A percentile compares a stretch with the other conserved stretches of the same genome.
Evolutionary conservation across 2,113 vertebrate genomes (phyloP).

Genomic region (Rhinopomastus cyanomelas): DNA sequence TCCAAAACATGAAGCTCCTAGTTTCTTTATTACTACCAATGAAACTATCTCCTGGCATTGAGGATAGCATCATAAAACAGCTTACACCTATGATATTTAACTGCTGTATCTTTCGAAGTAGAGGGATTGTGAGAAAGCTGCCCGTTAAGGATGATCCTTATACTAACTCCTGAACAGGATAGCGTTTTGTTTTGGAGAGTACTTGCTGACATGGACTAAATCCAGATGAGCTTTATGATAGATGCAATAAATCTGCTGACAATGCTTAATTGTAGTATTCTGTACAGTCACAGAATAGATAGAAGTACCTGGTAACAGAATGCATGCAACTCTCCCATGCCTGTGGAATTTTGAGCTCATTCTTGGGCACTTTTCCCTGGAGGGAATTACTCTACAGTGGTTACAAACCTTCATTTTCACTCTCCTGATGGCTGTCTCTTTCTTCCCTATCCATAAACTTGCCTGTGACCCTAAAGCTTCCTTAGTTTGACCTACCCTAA

Average conservation of each 20-base stretch:
- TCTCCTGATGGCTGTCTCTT: background rate
- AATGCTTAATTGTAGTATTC: background rate
- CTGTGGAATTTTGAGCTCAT: background rate
- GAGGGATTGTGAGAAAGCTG: background rate
- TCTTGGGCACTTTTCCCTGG: background rate
- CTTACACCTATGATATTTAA: background rate
- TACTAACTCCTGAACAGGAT: background rate
- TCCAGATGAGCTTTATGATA: fast-evolving
- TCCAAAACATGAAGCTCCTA: background rate
- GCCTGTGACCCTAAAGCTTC: background rate
- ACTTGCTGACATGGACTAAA: background rate
- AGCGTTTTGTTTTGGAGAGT: background rate
- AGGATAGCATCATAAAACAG: background rate
- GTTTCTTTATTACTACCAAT: background rate
- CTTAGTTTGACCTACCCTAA: background rate
- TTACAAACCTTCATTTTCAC: background rate
- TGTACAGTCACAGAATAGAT: background rate
- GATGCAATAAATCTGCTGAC: background rate
- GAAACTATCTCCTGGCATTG: background rate
- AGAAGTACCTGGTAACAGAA: too few species aligned
- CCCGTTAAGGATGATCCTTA: background rate
- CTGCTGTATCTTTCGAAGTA: background rate
- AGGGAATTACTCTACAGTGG: background rate
- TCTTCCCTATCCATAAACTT: background rate
- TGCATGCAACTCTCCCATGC: background rate